These are phyloP conservation scores for Lycaena phlaeas DNA, from an alignment of 2,888 invertebrate species.

Conservation along the genomic window DNA sequence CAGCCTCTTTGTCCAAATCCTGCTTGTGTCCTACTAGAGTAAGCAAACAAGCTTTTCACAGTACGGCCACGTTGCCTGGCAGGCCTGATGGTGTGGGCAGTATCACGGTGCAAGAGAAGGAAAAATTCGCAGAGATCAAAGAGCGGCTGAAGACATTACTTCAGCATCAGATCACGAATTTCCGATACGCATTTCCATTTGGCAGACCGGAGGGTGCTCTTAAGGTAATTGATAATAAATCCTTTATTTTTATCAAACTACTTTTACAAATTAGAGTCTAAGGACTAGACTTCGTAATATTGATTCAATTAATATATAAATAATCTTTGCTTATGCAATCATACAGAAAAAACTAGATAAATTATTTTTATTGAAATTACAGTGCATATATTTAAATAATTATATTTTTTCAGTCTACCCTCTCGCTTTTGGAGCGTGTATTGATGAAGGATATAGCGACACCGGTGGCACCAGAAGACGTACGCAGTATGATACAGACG, in stretches of 20 bases:
- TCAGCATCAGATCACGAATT: constrained; percentile 99
- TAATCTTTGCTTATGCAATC: too few relatives aligned
- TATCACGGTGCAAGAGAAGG: constrained; percentile 97
- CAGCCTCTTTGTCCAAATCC: constrained; percentile 34
- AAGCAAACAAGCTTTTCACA: constrained; percentile 68
- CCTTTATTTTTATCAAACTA: too few relatives aligned
- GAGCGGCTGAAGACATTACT: constrained; percentile 92
- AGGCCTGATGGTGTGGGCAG: constrained; percentile 99
- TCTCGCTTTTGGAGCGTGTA: constrained; percentile 96
- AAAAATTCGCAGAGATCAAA: constrained; percentile 97
- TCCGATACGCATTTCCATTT: constrained; percentile 98
- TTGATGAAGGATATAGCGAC: constrained; percentile 99
- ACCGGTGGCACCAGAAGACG: constrained; percentile 96
- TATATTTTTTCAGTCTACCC: constrained; percentile 78
- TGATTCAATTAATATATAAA: too few relatives aligned
- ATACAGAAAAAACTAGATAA: too few relatives aligned
- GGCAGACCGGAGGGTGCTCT: constrained; percentile 98
- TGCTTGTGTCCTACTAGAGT: constrained; percentile 68
- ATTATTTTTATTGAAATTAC: too few relatives aligned
- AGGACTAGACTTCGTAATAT: too few relatives aligned
- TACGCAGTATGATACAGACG: constrained; percentile 95
- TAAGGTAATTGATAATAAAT: constrained; percentile 73
- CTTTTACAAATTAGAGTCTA: too few relatives aligned
- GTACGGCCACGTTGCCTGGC: constrained; percentile 70
- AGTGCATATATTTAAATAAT: background rate